Conservation (phyloP, 2,888 invertebrate genomes). For the Sminthurides aquaticus region DNA sequence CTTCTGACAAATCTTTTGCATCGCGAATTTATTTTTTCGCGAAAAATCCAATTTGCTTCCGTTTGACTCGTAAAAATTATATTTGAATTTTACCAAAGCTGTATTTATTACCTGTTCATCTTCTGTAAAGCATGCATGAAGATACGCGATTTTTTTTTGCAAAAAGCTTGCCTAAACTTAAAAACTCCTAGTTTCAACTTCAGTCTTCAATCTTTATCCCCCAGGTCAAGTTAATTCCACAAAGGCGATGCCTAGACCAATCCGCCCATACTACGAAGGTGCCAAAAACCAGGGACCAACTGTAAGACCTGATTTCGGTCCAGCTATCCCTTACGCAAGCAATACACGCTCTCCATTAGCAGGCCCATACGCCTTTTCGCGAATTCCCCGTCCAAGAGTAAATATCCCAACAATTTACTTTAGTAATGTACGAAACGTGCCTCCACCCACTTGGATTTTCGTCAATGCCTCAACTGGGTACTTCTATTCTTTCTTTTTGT, state of each 20-base stretch:
- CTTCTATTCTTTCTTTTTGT: slow-evolving; percentile 25
- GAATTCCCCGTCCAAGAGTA: slow-evolving; percentile 71
- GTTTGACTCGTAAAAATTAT: too few species aligned
- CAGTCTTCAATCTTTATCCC: too few species aligned
- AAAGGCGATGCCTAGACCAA: slow-evolving; percentile 34
- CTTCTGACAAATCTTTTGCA: too few species aligned
- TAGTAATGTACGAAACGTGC: slow-evolving; percentile 53
- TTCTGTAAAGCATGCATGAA: too few species aligned
- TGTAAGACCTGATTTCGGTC: slow-evolving; percentile 47
- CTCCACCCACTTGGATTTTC: slow-evolving; percentile 70
- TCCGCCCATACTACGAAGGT: slow-evolving; percentile 35
- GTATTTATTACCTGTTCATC: too few species aligned
- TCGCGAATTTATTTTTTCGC: too few species aligned
- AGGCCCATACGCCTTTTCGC: slow-evolving; percentile 83
- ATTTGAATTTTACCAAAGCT: too few species aligned
- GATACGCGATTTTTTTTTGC: too few species aligned
- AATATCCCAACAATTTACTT: slow-evolving; percentile 71
- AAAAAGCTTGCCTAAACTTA: too few species aligned
- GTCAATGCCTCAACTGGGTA: slow-evolving; percentile 73
- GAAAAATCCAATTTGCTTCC: too few species aligned
- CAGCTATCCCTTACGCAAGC: slow-evolving; percentile 47
- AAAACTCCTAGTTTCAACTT: too few species aligned
- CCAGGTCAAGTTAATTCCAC: slow-evolving; percentile 15
- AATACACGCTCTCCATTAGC: slow-evolving; percentile 64
- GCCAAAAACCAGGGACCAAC: slow-evolving; percentile 24